A percentile compares a stretch with the other conserved stretches of the same genome.
These are phyloP conservation scores for Elephantulus edwardii DNA, from an alignment of 2,113 vertebrate species.

Conservation along the genomic window DNA sequence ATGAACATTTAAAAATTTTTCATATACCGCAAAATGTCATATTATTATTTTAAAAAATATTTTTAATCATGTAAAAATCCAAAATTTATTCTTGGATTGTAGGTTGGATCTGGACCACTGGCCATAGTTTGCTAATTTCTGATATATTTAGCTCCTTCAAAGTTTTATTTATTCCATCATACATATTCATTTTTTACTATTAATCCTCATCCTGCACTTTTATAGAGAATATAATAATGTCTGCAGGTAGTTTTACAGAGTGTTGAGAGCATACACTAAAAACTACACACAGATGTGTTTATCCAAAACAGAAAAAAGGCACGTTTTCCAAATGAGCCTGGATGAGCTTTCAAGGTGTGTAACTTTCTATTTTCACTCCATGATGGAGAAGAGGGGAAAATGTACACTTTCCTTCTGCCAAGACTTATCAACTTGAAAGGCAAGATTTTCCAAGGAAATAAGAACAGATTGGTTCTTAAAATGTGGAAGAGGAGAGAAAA, in stretches of 20 bases:
- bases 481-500: background rate
- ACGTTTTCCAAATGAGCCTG: background rate
- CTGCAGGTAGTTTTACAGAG: background rate
- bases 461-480: background rate
- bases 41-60: background rate
- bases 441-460: background rate
- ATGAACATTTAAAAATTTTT: too few species aligned
- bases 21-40: background rate
- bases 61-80: background rate
- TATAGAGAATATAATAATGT: background rate
- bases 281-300: background rate
- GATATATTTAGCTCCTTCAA: background rate
- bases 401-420: background rate
- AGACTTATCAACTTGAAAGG: background rate
- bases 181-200: slow-evolving; percentile 6
- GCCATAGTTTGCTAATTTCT: background rate
- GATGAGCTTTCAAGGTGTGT: background rate
- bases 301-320: background rate
- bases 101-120: background rate
- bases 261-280: background rate
- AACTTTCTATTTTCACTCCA: background rate
- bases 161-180: background rate
- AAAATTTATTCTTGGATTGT: background rate
- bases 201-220: background rate
- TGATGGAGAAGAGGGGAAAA: background rate